These are phyloP conservation scores for Lasioglossum figueresi DNA, from an alignment of 2,888 invertebrate species.

Conservation along the genomic window DNA sequence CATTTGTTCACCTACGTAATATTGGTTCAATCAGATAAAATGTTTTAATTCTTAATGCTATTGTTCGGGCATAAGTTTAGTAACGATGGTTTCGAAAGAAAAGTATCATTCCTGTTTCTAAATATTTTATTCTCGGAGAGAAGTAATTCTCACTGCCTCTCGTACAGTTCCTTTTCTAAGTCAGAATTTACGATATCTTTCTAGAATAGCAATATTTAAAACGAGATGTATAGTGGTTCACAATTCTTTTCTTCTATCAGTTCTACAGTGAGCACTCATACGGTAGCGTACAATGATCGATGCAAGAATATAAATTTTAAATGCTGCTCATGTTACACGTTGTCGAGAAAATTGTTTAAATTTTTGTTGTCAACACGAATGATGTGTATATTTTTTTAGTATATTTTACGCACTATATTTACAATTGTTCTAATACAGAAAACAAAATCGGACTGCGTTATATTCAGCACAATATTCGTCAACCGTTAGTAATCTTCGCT, in stretches of 20 bases:
- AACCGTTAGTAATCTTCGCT: neutral
- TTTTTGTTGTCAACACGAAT: neutral
- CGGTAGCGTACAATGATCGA: neutral
- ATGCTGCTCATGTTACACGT: neutral
- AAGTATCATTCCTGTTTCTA: constrained; percentile 3
- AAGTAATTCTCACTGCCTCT: neutral
- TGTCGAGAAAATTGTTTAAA: neutral
- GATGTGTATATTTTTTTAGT: constrained; percentile 9
- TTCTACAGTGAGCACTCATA: neutral
- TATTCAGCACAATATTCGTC: neutral
- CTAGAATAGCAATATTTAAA: neutral
- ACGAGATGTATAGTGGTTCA: neutral
- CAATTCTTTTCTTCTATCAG: neutral
- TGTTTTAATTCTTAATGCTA: neutral
- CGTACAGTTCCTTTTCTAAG: neutral
- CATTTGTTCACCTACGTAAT: no score
- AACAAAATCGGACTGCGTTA: neutral
- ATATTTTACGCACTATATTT: constrained; percentile 4
- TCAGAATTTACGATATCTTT: neutral
- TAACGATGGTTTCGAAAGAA: neutral
- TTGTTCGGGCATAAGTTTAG: neutral
- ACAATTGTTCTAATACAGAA: neutral
- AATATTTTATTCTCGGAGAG: neutral
- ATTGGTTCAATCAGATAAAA: neutral
- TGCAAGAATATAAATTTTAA: neutral